These are phyloP conservation scores for Chelonus formosanus DNA, from an alignment of 2,888 invertebrate genomes.

Conservation along the genomic window DNA sequence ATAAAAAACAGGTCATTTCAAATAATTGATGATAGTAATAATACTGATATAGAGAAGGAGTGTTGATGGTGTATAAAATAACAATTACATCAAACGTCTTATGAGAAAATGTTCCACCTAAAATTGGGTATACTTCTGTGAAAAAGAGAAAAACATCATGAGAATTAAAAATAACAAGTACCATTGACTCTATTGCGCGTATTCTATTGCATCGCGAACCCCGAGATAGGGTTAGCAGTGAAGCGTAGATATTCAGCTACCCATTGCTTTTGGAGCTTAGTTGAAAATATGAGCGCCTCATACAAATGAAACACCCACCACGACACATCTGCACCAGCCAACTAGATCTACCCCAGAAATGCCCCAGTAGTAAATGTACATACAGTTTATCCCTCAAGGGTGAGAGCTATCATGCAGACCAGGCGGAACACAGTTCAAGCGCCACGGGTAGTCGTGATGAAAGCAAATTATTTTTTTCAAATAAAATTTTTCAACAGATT, in stretches of 20 bases:
- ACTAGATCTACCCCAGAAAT: slow-evolving; percentile 26
- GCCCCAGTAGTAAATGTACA: slow-evolving; percentile 1
- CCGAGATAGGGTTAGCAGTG: slow-evolving; percentile 14
- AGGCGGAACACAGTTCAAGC: slow-evolving; percentile 9
- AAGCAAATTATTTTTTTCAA: slow-evolving; percentile 13
- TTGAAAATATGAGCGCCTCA: neutral
- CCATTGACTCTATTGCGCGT: slow-evolving; percentile 23
- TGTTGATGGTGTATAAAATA: too few species aligned
- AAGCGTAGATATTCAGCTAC: slow-evolving; percentile 11
- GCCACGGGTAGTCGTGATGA: slow-evolving; percentile 6
- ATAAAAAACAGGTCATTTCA: too few species aligned
- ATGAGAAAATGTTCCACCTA: too few species aligned
- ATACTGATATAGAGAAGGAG: too few species aligned
- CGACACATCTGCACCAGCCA: slow-evolving; percentile 29
- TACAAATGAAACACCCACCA: slow-evolving; percentile 10
- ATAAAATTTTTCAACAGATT: slow-evolving; percentile 9
- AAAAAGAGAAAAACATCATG: neutral
- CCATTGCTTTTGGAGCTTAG: slow-evolving; percentile 15
- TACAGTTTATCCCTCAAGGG: slow-evolving; percentile 17
- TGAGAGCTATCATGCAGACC: slow-evolving; percentile 10
- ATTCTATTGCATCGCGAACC: slow-evolving; percentile 3
- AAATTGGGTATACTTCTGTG: slow-evolving; percentile 1
- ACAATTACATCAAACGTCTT: too few species aligned
- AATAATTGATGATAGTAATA: too few species aligned
- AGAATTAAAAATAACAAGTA: slow-evolving; percentile 23